phyloP scores from a whole-genome alignment of 2,113 vertebrate species.

The Heterotilapia buettikoferi region DNA sequence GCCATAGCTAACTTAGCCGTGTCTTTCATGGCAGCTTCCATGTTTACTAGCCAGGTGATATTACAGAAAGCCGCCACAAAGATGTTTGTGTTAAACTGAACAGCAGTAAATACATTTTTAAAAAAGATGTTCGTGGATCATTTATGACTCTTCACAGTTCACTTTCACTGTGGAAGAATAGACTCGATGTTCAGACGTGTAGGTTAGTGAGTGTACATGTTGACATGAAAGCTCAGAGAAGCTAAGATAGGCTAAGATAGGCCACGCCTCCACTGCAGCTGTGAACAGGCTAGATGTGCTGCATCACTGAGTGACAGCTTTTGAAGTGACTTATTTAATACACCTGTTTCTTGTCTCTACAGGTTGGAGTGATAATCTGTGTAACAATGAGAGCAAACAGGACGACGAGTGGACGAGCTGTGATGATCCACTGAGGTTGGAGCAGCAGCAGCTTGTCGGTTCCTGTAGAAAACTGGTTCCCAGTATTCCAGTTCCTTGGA shows the following conservation, averaged over 20 bases:
- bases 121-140: background rate
- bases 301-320: background rate
- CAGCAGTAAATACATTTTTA: background rate
- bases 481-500: background rate
- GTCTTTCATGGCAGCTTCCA: background rate
- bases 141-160: background rate
- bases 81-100: background rate
- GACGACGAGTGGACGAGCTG: background rate
- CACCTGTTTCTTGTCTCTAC: background rate
- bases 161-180: background rate
- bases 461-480: background rate
- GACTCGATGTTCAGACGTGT: background rate
- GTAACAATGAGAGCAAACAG: background rate
- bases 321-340: background rate
- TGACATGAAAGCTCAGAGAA: background rate
- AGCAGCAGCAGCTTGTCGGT: background rate
- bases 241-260: background rate
- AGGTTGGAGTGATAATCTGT: background rate
- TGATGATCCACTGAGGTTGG: rapidly evolving
- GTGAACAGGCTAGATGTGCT: background rate
- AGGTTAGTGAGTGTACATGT: background rate
- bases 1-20: background rate
- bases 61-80: background rate
- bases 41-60: background rate
- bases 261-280: background rate